These are phyloP conservation scores for Romanomermis culicivorax DNA, from an alignment of 2,888 invertebrate species.

Conservation along the genomic window DNA sequence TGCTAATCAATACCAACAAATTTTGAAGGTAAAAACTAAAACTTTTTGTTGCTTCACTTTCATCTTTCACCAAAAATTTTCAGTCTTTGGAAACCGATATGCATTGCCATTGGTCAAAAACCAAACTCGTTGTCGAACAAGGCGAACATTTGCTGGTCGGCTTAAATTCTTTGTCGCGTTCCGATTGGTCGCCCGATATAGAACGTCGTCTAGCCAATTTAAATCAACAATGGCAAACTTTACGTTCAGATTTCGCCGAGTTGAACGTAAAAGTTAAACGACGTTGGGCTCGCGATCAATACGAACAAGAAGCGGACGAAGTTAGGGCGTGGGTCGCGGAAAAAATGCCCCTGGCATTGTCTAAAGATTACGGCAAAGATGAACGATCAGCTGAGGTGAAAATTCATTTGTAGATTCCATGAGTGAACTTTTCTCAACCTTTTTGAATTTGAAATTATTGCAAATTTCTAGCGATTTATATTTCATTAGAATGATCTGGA, in stretches of 20 bases:
- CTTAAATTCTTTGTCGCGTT: background rate
- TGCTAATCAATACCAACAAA: conserved; percentile 66
- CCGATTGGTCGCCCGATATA: conserved; percentile 12
- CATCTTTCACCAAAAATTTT: no score
- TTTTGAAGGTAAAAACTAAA: conserved; percentile 79
- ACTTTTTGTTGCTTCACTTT: no score
- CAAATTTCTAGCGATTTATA: no score
- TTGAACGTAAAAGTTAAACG: conserved; percentile 32
- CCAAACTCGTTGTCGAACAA: conserved; percentile 29
- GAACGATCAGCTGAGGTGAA: conserved; percentile 24
- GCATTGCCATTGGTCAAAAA: conserved; percentile 37
- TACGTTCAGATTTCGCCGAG: conserved; percentile 56
- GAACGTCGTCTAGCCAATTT: conserved; percentile 47
- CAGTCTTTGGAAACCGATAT: conserved; percentile 53
- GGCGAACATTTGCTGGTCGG: conserved; percentile 20
- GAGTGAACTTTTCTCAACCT: no score
- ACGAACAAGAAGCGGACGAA: conserved; percentile 61
- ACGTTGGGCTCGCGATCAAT: conserved; percentile 59
- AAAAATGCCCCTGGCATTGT: conserved; percentile 68
- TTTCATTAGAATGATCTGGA: no score
- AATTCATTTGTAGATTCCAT: conserved; percentile 5
- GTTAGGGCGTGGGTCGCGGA: conserved; percentile 93
- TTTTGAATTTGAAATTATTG: no score
- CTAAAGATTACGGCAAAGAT: conserved; percentile 60
- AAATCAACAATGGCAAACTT: conserved; percentile 62